These are phyloP conservation scores for Panthera leo DNA, from an alignment of 2,113 vertebrate species.

Conservation along the genomic window DNA sequence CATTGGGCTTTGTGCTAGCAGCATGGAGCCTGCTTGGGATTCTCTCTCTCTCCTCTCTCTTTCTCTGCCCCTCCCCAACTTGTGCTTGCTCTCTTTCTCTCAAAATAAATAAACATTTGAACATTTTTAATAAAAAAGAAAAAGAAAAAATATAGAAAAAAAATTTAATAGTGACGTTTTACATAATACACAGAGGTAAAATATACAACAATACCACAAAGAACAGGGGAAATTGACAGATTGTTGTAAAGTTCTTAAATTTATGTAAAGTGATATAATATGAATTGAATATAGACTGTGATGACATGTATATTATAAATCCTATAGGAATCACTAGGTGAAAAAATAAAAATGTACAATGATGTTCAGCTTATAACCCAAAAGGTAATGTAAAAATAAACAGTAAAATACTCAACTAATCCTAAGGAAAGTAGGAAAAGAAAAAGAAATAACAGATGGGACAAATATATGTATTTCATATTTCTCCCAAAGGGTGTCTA, in stretches of 20 bases:
- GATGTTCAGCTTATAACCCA: neutral
- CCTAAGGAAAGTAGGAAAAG: neutral
- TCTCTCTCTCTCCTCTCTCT: too few species aligned
- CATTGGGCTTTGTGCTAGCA: too few species aligned
- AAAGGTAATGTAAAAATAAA: neutral
- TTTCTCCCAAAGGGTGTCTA: neutral
- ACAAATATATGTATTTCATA: neutral
- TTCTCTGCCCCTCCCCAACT: too few species aligned
- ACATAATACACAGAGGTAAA: neutral
- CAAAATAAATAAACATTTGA: too few species aligned
- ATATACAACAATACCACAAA: neutral
- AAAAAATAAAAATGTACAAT: neutral
- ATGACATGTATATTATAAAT: neutral
- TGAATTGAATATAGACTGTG: neutral
- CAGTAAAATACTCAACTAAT: neutral
- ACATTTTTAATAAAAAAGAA: too few species aligned
- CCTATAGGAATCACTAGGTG: neutral
- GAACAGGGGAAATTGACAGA: neutral
- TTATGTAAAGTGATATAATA: neutral
- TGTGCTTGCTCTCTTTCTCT: too few species aligned
- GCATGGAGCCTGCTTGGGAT: too few species aligned
- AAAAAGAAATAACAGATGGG: neutral
- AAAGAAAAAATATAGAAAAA: neutral
- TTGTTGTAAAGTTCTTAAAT: neutral
- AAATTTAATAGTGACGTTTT: neutral